phyloP scores from a whole-genome alignment of 2,797 vertebrate species.

The Hoplostethus atlanticus region DNA sequence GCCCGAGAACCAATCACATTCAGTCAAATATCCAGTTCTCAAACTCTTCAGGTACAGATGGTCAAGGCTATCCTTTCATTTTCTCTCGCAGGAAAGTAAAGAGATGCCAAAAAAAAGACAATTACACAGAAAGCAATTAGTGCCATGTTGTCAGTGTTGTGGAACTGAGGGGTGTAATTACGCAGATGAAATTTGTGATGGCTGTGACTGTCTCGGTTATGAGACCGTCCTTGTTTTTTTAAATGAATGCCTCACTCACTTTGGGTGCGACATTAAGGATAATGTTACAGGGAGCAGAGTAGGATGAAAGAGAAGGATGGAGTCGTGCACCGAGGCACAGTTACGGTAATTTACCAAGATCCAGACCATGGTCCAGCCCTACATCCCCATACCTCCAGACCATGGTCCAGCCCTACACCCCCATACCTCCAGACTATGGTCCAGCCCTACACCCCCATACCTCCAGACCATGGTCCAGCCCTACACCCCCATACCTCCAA shows the following conservation, averaged over 20 bases:
- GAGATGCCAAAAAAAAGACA: conserved; percentile 69
- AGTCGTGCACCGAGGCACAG: not conserved
- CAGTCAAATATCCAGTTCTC: no score
- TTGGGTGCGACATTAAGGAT: conserved; percentile 48
- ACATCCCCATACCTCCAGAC: no score
- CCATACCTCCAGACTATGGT: no score
- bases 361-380: no score
- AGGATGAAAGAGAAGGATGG: not conserved
- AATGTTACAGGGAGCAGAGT: conserved; percentile 54
- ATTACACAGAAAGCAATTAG: conserved; percentile 82
- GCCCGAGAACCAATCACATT: no score
- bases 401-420: no score
- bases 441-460: no score
- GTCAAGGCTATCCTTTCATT: no score
- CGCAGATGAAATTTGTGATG: conserved; percentile 71
- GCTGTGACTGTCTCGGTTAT: conserved; percentile 62
- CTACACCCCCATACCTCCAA: no score
- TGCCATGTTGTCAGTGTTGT: conserved; percentile 72
- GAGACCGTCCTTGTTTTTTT: conserved; percentile 59
- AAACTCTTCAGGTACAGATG: no score
- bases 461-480: no score
- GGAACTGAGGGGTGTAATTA: conserved; percentile 81
- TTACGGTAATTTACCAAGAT: no score
- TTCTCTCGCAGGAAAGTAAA: conserved; percentile 4
- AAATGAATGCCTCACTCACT: conserved; percentile 57